These are phyloP conservation scores for Ceratina japonica DNA, from an alignment of 1,140 invertebrate species.

Conservation along the genomic window DNA sequence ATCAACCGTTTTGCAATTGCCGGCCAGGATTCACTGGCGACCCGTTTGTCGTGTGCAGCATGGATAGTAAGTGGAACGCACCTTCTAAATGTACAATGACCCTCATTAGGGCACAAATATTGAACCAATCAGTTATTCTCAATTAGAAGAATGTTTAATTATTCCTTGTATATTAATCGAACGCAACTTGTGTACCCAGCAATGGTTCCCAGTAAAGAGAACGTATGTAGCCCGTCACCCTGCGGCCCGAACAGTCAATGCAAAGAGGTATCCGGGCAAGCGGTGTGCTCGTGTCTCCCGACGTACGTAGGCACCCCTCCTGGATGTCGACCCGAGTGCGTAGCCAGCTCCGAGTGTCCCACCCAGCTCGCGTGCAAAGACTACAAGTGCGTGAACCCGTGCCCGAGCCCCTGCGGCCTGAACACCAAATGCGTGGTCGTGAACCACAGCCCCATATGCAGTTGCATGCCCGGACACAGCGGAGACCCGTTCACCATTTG, in stretches of 20 bases:
- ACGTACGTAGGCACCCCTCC: conserved; percentile 87
- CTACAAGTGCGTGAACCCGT: conserved; percentile 88
- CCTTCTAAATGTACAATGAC: background rate
- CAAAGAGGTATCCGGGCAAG: conserved; percentile 79
- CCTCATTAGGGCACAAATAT: too few relatives aligned
- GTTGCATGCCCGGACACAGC: conserved; percentile 82
- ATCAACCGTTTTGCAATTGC: conserved; percentile 87
- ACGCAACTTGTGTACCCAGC: conserved; percentile 78
- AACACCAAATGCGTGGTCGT: conserved; percentile 86
- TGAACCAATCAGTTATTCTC: too few relatives aligned
- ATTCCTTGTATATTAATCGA: conserved; percentile 77
- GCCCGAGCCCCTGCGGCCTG: conserved; percentile 85
- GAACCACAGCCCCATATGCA: conserved; percentile 82
- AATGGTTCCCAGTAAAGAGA: conserved; percentile 20
- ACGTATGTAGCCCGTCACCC: conserved; percentile 84
- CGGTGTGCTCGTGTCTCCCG: conserved; percentile 86
- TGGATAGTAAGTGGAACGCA: conserved; percentile 22
- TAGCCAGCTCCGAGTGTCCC: conserved; percentile 84
- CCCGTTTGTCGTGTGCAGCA: conserved; percentile 76
- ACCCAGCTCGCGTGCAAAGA: conserved; percentile 84
- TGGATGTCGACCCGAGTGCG: conserved; percentile 86
- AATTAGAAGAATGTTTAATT: background rate
- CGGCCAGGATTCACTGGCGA: conserved; percentile 85
- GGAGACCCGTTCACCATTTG: conserved; percentile 85
- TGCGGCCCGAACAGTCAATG: conserved; percentile 91